Evolutionary conservation across 2,113 vertebrate genomes (phyloP).

Genomic region (Brienomyrus longianalis): DNA sequence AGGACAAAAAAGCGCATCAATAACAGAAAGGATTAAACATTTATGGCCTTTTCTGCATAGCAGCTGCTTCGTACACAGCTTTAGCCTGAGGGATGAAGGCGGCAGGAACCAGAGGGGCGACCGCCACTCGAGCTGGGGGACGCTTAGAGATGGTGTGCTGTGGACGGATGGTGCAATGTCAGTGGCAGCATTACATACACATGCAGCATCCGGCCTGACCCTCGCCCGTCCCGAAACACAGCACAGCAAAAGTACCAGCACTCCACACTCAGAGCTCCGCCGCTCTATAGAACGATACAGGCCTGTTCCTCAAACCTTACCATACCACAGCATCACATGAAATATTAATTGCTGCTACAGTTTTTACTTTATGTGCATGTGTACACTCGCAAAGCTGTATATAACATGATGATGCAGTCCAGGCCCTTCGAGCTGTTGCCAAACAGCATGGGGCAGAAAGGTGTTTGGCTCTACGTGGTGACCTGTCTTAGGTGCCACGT

Average conservation of each 20-base stretch:
- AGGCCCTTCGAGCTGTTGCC: background rate
- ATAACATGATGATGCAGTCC: background rate
- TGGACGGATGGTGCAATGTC: slow-evolving; percentile 12
- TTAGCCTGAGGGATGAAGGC: slow-evolving; percentile 61
- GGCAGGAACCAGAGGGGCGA: slow-evolving; percentile 64
- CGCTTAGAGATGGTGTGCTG: slow-evolving; percentile 54
- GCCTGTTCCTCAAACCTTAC: background rate
- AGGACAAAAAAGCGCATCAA: slow-evolving; percentile 68
- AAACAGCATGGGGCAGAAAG: background rate
- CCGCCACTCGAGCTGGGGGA: slow-evolving; percentile 57
- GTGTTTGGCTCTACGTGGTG: background rate
- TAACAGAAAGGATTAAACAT: slow-evolving; percentile 81
- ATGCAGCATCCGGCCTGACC: slow-evolving; percentile 14
- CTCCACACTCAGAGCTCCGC: background rate
- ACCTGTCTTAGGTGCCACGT: background rate
- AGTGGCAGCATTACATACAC: slow-evolving; percentile 30
- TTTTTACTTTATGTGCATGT: background rate
- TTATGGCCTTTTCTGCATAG: slow-evolving; percentile 70
- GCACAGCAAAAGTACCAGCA: background rate
- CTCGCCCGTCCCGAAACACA: background rate
- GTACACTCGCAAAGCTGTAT: background rate
- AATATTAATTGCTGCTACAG: background rate
- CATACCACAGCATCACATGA: background rate
- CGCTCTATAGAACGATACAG: background rate
- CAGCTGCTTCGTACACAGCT: slow-evolving; percentile 65